Percentiles rank a stretch among this genome's conserved stretches.
Conservation (phyloP, 2,113 vertebrate genomes). For the Tachysurus vachellii region DNA sequence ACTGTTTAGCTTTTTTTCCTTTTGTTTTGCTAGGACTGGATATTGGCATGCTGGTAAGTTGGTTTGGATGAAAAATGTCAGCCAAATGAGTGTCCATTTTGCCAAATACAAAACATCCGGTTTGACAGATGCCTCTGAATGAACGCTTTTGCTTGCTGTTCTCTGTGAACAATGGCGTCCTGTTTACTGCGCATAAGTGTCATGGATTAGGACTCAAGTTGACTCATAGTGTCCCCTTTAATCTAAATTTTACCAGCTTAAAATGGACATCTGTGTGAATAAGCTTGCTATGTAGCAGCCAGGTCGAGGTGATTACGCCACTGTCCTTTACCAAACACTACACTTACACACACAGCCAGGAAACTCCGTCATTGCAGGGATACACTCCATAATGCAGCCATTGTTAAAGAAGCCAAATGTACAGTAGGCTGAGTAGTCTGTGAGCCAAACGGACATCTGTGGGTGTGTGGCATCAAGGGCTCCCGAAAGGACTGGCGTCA, state of each 20-base stretch:
- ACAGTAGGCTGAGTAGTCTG: conserved; percentile 13
- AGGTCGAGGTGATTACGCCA: conserved; percentile 25
- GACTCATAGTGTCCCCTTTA: conserved; percentile 12
- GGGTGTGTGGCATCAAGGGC: conserved; percentile 13
- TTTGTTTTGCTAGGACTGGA: neutral
- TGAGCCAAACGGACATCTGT: neutral
- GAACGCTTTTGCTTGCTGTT: conserved; percentile 8
- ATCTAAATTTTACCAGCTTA: conserved; percentile 8
- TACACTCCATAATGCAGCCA: conserved; percentile 44
- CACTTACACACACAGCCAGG: conserved; percentile 35
- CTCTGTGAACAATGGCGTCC: conserved; percentile 11
- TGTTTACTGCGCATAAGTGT: neutral
- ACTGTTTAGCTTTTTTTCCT: neutral
- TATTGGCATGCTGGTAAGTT: neutral
- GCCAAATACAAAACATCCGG: conserved; percentile 1
- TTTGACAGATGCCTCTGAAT: conserved; percentile 13
- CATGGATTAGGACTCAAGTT: neutral
- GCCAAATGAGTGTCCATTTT: neutral
- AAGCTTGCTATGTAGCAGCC: conserved; percentile 16
- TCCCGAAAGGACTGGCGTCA: conserved; percentile 19
- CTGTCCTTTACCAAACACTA: conserved; percentile 28
- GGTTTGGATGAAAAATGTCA: conserved; percentile 3
- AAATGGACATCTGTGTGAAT: conserved; percentile 1
- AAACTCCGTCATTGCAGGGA: conserved; percentile 41
- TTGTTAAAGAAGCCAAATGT: conserved; percentile 51